Evolutionary conservation across 2,797 vertebrate species (phyloP), one percentile per base, ranked within the genome.

Genomic region (Lycodopsis pacificus): DNA sequence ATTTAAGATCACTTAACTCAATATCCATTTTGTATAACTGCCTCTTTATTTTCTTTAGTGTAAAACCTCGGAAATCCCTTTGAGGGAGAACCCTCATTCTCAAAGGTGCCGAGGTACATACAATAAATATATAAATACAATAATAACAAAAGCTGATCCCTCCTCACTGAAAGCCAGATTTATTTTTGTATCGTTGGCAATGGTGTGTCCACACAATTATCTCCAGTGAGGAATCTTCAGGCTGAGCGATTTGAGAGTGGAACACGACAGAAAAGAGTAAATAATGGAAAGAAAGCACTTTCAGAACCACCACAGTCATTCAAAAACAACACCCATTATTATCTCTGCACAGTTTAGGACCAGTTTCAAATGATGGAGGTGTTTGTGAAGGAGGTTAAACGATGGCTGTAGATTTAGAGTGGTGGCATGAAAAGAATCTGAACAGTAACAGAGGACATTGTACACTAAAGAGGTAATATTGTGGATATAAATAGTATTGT

Each of bases 1-100:
- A 51, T 32, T 71, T 44, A 73, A 38, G 10, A 71, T 66, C 72
- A 44, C 25, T 79, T 83, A 64, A 76, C 61, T 67, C 64, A 53
- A 36, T 76, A 61, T 61, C 54, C 66, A 70, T 48, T 69, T 56
- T 20, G 34, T 32, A 10, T 48, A 70, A 66, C 66, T n/a, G 53
- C 10, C 19, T 58, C 2, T 11, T 8, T 27, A 4, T 44, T 42
- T 8, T 62, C 7, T 17, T 25, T 25, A 25, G 25, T 66, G 51
- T 32, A 22, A 38, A 67, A 53, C 13, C 32, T 25, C 48, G 0
- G 14, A 25, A 66, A 65, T 8, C 20, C n/a, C 46, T 22, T 3
- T 17, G 14, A 63, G 22, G 14, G 38, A 42, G 59, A 42, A 27
- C 27, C 19, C 63, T 48, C 4, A 8, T 56, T 20, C 38, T 40